Conservation (phyloP, 2,797 vertebrate species). For the Pseudopleuronectes americanus region DNA sequence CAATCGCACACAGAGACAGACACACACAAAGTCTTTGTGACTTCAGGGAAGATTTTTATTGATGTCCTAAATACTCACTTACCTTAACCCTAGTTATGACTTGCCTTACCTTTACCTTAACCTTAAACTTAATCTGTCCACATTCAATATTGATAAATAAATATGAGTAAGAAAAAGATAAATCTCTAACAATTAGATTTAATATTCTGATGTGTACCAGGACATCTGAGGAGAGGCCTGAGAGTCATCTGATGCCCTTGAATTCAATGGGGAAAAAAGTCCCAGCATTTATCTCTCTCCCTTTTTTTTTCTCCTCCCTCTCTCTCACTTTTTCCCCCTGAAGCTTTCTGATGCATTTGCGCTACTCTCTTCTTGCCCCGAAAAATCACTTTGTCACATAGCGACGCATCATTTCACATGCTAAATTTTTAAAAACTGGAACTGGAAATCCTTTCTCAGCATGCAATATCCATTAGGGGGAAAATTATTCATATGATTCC, state of each 20-base stretch:
- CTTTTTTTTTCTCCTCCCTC: constrained; percentile 13
- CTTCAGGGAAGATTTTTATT: too few species aligned
- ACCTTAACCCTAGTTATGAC: too few species aligned
- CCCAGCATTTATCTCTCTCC: constrained; percentile 10
- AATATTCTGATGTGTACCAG: constrained; percentile 45
- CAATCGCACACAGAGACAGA: neutral
- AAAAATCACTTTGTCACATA: constrained; percentile 88
- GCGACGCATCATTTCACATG: constrained; percentile 87
- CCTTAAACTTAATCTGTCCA: too few species aligned
- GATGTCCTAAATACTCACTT: too few species aligned
- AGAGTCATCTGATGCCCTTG: constrained; percentile 44
- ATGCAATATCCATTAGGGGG: constrained; percentile 86
- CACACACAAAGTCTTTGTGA: too few species aligned
- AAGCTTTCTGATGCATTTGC: constrained; percentile 74
- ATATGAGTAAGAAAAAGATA: too few species aligned
- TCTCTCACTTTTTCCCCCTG: constrained; percentile 16
- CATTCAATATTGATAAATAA: too few species aligned
- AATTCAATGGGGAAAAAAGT: constrained; percentile 30
- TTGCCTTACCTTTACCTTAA: too few species aligned
- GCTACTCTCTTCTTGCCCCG: constrained; percentile 73
- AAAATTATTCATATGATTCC: constrained; percentile 87
- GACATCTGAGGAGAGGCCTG: constrained; percentile 31
- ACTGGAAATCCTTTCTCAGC: constrained; percentile 86
- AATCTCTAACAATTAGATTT: constrained; percentile 43
- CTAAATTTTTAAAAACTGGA: constrained; percentile 86